Evolutionary conservation across 1,140 invertebrate genomes (phyloP).

Genomic region (Rhizoglyphus robini): DNA sequence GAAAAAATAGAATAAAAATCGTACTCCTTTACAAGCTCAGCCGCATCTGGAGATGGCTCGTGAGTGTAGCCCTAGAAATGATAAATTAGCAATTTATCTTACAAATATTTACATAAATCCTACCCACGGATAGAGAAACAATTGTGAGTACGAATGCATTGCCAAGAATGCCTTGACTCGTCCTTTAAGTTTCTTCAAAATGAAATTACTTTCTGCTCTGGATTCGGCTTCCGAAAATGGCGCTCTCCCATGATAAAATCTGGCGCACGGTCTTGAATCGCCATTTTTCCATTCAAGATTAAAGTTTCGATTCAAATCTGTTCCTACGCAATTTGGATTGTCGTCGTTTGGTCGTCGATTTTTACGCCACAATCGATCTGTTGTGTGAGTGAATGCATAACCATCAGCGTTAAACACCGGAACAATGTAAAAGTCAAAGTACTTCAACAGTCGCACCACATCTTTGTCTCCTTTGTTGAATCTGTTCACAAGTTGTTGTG

Average conservation of each 20-base stretch:
- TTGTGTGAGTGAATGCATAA: constrained; percentile 27
- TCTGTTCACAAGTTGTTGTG: constrained; percentile 44
- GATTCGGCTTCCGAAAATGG: constrained; percentile 33
- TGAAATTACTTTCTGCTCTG: constrained; percentile 27
- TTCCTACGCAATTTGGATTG: constrained; percentile 25
- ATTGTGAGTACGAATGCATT: constrained; percentile 27
- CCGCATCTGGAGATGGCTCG: too few species aligned
- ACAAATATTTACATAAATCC: too few species aligned
- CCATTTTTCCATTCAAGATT: constrained; percentile 24
- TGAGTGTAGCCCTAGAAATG: too few species aligned
- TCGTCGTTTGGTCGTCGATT: constrained; percentile 20
- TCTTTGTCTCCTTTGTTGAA: constrained; percentile 39
- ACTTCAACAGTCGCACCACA: constrained; percentile 22
- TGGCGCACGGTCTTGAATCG: constrained; percentile 25
- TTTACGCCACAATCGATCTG: constrained; percentile 28
- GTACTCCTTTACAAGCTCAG: not conserved
- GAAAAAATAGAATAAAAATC: not conserved
- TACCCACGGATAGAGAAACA: constrained; percentile 48
- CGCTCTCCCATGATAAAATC: constrained; percentile 25
- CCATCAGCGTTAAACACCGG: constrained; percentile 29
- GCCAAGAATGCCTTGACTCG: constrained; percentile 24
- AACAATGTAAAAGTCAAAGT: constrained; percentile 32
- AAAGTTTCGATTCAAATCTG: constrained; percentile 30
- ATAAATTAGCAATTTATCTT: too few species aligned
- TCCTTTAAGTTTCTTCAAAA: constrained; percentile 23